These are phyloP conservation scores for Anas acuta DNA, from an alignment of 2,797 vertebrate species.

Conservation along the genomic window DNA sequence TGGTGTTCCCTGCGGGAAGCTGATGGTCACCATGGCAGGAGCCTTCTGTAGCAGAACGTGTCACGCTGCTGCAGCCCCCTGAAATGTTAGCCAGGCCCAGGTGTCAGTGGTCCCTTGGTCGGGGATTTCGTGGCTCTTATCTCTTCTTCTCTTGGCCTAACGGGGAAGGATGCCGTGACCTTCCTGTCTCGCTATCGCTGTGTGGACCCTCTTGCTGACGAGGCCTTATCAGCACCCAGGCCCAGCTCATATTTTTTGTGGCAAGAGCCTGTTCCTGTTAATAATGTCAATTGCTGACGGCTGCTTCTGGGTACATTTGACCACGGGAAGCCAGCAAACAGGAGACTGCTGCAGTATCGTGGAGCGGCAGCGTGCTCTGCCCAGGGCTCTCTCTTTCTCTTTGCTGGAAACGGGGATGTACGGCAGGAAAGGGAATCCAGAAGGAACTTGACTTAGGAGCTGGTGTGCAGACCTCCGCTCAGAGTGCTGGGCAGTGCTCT, in stretches of 20 bases:
- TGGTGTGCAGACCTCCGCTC: not conserved
- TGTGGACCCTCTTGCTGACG: not conserved
- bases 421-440: not conserved
- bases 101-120: not conserved
- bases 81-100: accelerated
- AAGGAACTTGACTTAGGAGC: not conserved
- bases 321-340: not conserved
- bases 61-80: not conserved
- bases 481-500: not conserved
- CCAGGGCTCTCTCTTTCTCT: not conserved
- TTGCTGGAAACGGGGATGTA: not conserved
- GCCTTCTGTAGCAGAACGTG: accelerated
- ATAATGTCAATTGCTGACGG: accelerated
- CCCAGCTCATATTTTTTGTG: not conserved
- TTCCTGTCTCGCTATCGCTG: not conserved
- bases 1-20: not conserved
- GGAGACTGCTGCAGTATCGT: accelerated
- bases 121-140: not conserved
- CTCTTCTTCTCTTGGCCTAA: not conserved
- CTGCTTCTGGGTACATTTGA: not conserved
- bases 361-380: not conserved
- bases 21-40: not conserved
- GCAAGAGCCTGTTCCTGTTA: not conserved
- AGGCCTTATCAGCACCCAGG: not conserved
- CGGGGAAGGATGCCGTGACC: not conserved